Conservation (phyloP, 2,113 vertebrate genomes). For the Ptilonorhynchus violaceus region DNA sequence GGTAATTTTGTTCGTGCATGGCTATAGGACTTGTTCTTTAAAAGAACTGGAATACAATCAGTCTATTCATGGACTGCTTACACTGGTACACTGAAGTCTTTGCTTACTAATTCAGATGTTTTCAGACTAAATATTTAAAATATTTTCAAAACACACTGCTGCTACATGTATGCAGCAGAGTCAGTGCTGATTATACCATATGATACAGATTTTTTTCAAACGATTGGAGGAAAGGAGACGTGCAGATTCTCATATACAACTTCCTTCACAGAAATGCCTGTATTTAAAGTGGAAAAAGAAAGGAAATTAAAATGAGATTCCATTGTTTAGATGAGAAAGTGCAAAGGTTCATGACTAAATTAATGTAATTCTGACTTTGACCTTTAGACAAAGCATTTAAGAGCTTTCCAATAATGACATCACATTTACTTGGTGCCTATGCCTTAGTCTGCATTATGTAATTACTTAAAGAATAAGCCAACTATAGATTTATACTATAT, state of each 20-base stretch:
- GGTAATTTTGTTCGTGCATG: background rate
- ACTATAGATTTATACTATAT: background rate
- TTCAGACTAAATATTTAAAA: background rate
- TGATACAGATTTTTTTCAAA: background rate
- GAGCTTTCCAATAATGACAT: background rate
- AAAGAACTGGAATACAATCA: background rate
- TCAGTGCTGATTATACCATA: background rate
- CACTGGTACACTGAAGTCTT: background rate
- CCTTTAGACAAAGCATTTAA: slow-evolving; percentile 24
- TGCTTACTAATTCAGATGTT: background rate
- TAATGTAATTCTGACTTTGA: background rate
- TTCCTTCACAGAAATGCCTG: slow-evolving; percentile 27
- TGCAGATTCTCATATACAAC: slow-evolving; percentile 27
- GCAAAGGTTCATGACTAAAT: slow-evolving; percentile 35
- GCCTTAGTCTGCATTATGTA: background rate
- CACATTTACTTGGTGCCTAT: background rate
- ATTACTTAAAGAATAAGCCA: slow-evolving; percentile 2
- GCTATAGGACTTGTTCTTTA: background rate
- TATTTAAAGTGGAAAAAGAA: slow-evolving; percentile 32
- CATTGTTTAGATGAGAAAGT: slow-evolving; percentile 44
- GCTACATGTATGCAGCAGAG: background rate
- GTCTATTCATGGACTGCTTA: background rate
- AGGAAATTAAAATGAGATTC: slow-evolving; percentile 45
- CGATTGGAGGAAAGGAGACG: background rate
- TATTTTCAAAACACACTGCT: background rate